phyloP scores from a whole-genome alignment of 2,797 vertebrate species.

The Amniataba percoides region DNA sequence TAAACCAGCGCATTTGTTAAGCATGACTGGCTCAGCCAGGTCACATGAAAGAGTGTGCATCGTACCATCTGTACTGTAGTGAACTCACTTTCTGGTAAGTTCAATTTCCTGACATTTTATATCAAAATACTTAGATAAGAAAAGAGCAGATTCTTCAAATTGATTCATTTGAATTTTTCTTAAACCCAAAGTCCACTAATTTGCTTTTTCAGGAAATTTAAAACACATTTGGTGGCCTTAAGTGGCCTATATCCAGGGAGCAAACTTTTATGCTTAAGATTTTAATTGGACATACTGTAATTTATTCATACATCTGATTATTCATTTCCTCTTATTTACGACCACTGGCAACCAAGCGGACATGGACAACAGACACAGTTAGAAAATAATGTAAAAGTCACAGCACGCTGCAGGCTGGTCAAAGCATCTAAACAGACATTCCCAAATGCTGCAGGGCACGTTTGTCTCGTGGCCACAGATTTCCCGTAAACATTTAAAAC shows the following conservation, averaged over 20 bases:
- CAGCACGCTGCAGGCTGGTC: slow-evolving; percentile 40
- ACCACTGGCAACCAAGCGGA: slow-evolving; percentile 10
- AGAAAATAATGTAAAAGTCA: slow-evolving; percentile 49
- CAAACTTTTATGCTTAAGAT: neutral
- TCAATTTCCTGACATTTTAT: slow-evolving; percentile 10
- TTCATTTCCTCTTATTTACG: slow-evolving; percentile 11
- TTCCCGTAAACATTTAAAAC: slow-evolving; percentile 23
- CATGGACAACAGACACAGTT: slow-evolving; percentile 8
- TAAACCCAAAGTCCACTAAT: neutral
- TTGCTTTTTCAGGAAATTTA: neutral
- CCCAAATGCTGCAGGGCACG: slow-evolving; percentile 39
- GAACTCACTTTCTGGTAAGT: neutral
- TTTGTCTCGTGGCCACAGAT: slow-evolving; percentile 47
- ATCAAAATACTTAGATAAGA: neutral
- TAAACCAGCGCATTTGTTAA: slow-evolving; percentile 55
- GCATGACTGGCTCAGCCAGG: slow-evolving; percentile 41
- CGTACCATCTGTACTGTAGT: slow-evolving; percentile 3
- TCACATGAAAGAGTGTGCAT: slow-evolving; percentile 39
- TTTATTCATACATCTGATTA: slow-evolving; percentile 1
- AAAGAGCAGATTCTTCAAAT: neutral
- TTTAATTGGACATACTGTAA: neutral
- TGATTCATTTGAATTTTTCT: neutral
- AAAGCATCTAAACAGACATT: slow-evolving; percentile 27
- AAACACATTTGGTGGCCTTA: neutral
- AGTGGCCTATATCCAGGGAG: neutral